Conservation (phyloP, 2,113 vertebrate genomes). For the Epinephelus fuscoguttatus region DNA sequence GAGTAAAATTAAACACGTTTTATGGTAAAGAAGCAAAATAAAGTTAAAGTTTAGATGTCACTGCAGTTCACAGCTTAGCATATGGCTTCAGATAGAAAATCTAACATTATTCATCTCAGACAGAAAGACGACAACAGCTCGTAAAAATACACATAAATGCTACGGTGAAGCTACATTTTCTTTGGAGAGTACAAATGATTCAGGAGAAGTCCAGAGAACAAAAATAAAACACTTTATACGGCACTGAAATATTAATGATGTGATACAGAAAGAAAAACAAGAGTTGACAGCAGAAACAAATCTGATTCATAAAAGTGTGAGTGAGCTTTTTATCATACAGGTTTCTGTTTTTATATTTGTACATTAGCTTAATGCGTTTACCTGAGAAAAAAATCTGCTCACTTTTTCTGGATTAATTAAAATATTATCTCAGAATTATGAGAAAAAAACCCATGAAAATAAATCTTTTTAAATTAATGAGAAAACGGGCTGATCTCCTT, state of each 20-base stretch:
- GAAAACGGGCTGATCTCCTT: no score
- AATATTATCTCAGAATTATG: no score
- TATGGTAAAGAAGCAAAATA: conserved; percentile 7
- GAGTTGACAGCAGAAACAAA: neutral
- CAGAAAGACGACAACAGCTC: conserved; percentile 23
- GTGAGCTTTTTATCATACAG: neutral
- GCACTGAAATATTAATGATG: neutral
- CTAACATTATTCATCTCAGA: conserved; percentile 9
- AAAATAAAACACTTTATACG: neutral
- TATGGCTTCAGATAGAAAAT: conserved; percentile 68
- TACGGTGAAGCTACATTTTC: conserved; percentile 62
- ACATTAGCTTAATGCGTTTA: no score
- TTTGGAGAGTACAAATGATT: conserved; percentile 35
- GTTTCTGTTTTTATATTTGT: no score
- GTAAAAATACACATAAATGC: conserved; percentile 35
- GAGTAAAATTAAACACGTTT: neutral
- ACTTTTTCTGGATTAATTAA: no score
- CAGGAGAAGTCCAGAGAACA: neutral
- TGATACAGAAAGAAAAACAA: neutral
- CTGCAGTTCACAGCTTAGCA: conserved; percentile 55
- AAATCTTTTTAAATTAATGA: no score
- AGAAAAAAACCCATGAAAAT: no score
- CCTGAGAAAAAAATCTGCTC: no score
- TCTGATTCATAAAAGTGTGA: no score
- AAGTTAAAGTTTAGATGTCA: conserved; percentile 46